These are phyloP conservation scores for Sylvicola cinctus DNA, from an alignment of 2,888 invertebrate species.

Conservation along the genomic window DNA sequence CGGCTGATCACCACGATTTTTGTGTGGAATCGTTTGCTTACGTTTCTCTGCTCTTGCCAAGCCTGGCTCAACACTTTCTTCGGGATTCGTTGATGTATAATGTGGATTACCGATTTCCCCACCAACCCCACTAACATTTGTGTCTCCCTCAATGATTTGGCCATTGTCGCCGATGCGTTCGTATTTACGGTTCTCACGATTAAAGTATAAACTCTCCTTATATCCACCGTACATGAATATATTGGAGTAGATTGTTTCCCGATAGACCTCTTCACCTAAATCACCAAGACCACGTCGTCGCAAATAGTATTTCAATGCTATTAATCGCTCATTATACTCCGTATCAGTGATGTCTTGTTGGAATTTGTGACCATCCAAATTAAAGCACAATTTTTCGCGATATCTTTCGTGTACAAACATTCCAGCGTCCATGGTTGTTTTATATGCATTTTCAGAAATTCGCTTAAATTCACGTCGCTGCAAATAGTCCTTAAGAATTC, in stretches of 20 bases:
- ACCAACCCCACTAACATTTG: background rate
- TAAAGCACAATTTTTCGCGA: background rate
- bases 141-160: background rate
- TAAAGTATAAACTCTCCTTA: constrained; percentile 2
- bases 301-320: constrained; percentile 2
- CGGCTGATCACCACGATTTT: constrained; percentile 24
- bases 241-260: constrained; percentile 1
- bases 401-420: background rate
- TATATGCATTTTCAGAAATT: too few relatives aligned
- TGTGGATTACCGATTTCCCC: background rate
- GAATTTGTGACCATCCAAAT: background rate
- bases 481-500: too few relatives aligned
- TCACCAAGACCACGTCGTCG: constrained; percentile 1
- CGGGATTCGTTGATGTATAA: constrained; percentile 1
- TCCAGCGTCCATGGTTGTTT: background rate
- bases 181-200: background rate
- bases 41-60: constrained; percentile 1
- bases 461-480: too few relatives aligned
- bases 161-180: constrained; percentile 1
- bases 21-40: constrained; percentile 14
- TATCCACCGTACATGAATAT: constrained; percentile 3
- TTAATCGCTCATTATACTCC: constrained; percentile 3
- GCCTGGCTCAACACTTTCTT: background rate
- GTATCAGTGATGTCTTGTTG: background rate
- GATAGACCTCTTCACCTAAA: constrained; percentile 2